Evolutionary conservation across 2,113 vertebrate species (phyloP), one percentile per base, ranked within the genome.

Genomic region (Notarius lentiginosus): DNA sequence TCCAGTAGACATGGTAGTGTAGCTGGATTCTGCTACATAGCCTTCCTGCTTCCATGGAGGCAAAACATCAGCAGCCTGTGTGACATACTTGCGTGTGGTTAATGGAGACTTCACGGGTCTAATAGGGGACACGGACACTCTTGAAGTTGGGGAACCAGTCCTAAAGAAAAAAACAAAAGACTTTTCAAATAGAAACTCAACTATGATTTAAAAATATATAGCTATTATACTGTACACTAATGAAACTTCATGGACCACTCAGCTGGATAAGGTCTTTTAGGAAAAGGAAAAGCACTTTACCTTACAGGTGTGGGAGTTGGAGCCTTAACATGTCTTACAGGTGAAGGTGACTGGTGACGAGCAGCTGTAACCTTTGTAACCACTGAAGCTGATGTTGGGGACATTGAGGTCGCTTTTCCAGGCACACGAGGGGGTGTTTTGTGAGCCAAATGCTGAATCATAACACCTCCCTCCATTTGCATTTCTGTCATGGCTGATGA

Each of bases 1-100:
- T 0, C 93, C 94, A 47, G 94, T 93, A 75, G 93, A 93, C 90
- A 95, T 61, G 51, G 76, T 94, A 2, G 94, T 95, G 92, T 94
- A 96, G 85, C 95, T 94, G 49, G 94, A 27, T 92, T 97, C 97
- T 0, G 91, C 90, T 89, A 94, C 4, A 1, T 94, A 97, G 83
- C 93, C 96, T 89, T 95, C 97, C 83, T 96, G 96, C 90, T 96
- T 99, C 98, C 98, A 99, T 73, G 98, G 98, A 7, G 98, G 98
- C 87, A 94, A 95, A 49, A 97, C 96, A 5, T 99, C 98, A 0
- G 94, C 47, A 0, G 90, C 82, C 2, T 60, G 22, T 22, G 92
- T 83, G 3, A 68, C 9, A 88, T 88, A 90, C 91, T 95, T 98
- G 6, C 94, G 93, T 0, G 93, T 76, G 12, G 95, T 95, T 86